Conservation (phyloP, 2,888 invertebrate species). For the Resseliella maxima region DNA sequence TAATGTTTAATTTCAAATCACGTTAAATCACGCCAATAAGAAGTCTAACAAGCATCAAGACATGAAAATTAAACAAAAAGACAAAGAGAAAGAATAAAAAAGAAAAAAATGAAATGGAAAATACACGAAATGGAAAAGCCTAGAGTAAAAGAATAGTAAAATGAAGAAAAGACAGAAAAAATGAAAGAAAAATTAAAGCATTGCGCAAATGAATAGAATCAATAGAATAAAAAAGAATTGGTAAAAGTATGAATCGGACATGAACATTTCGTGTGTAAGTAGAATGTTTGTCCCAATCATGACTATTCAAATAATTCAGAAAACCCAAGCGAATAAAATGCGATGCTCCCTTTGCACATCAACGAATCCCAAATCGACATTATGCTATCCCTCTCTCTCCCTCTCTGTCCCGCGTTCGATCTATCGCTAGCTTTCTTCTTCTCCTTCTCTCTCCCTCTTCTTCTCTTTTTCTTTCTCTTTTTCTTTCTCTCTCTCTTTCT, state of each 20-base stretch:
- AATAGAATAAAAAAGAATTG: not conserved
- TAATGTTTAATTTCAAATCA: conserved; percentile 23
- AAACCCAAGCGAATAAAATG: conserved; percentile 9
- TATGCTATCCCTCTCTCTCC: too few species aligned
- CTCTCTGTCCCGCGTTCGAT: too few species aligned
- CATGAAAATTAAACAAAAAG: not conserved
- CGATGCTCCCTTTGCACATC: not conserved
- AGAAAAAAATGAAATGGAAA: too few species aligned
- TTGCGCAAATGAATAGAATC: too few species aligned
- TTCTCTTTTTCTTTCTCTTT: too few species aligned
- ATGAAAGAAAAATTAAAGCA: too few species aligned
- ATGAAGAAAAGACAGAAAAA: too few species aligned
- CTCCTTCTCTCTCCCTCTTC: too few species aligned
- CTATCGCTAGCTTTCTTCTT: too few species aligned
- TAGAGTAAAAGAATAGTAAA: too few species aligned
- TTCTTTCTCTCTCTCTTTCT: too few species aligned
- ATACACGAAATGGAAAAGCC: not conserved
- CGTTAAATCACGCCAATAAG: conserved; percentile 5
- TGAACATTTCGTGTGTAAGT: not conserved
- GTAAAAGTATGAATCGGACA: not conserved
- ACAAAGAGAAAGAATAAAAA: not conserved
- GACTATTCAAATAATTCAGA: not conserved
- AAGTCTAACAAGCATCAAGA: not conserved
- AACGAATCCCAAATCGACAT: not conserved
- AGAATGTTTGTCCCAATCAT: conserved; percentile 1